Percentiles rank a stretch among this genome's conserved stretches.
Evolutionary conservation across 2,113 vertebrate species (phyloP).

Genomic region (Gymnocephalus cernua): DNA sequence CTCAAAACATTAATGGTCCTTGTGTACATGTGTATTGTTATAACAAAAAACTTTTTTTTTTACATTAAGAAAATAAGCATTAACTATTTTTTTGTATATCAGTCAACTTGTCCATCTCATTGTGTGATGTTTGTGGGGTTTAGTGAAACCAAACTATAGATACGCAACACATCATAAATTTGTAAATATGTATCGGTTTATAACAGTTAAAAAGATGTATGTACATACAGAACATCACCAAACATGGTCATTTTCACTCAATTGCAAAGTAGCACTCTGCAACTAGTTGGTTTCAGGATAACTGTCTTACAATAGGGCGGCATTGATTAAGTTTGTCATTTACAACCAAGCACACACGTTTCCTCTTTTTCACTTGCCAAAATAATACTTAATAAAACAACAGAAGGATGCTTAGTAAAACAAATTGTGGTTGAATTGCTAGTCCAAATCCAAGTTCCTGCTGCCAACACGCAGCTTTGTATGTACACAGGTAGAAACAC

Average conservation of each 20-base stretch:
- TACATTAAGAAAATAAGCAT: not conserved
- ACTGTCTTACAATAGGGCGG: conserved; percentile 70
- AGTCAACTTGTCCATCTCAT: too few relatives aligned
- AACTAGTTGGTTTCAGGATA: conserved; percentile 61
- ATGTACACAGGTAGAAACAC: conserved; percentile 56
- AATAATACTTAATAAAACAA: conserved; percentile 56
- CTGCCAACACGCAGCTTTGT: conserved; percentile 35
- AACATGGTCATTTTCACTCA: conserved; percentile 74
- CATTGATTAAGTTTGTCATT: conserved; percentile 69
- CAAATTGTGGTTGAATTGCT: conserved; percentile 46
- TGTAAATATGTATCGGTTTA: conserved; percentile 82
- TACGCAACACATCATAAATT: conserved; percentile 52
- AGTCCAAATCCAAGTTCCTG: conserved; percentile 55
- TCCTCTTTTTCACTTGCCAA: conserved; percentile 49
- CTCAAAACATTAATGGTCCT: not conserved
- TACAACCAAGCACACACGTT: conserved; percentile 68
- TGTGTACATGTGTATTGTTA: not conserved
- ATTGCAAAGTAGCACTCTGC: conserved; percentile 72
- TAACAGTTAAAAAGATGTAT: conserved; percentile 85
- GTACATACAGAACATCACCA: conserved; percentile 80
- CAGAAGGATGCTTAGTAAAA: conserved; percentile 44
- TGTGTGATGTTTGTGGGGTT: not conserved
- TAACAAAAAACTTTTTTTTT: not conserved
- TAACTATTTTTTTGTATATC: too few relatives aligned
- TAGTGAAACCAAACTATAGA: conserved; percentile 7